Percentiles rank a stretch among this genome's conserved stretches.
These are phyloP conservation scores for Eurosta solidaginis DNA, from an alignment of 1,140 invertebrate species.

Conservation along the genomic window DNA sequence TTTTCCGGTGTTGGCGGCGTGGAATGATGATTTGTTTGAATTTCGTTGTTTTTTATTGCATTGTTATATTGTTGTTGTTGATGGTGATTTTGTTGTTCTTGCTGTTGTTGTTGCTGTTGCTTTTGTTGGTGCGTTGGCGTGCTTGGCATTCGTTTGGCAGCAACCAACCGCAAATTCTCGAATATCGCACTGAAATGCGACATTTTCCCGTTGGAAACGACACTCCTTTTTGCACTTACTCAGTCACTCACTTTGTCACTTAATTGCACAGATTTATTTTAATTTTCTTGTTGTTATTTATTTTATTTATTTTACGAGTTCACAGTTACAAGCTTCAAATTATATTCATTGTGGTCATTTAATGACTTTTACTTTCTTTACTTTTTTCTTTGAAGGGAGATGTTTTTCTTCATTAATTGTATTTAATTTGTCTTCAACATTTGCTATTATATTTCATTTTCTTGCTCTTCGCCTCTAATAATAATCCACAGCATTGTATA, in stretches of 20 bases:
- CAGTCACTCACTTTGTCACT: neutral
- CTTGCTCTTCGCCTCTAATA: no score
- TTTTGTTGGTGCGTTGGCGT: conserved; percentile 42
- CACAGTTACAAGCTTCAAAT: neutral
- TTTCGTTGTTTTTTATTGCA: conserved; percentile 7
- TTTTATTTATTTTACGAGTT: neutral
- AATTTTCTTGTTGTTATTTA: conserved; percentile 3
- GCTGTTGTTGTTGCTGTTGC: conserved; percentile 42
- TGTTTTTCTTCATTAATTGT: neutral
- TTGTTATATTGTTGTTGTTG: conserved; percentile 43
- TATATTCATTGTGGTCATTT: neutral
- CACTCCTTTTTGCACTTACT: neutral
- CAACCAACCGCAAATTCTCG: conserved; percentile 57
- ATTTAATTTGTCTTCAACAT: no score
- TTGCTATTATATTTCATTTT: no score
- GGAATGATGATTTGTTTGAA: neutral
- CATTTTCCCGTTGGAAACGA: conserved; percentile 44
- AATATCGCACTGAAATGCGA: conserved; percentile 58
- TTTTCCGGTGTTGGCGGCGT: neutral
- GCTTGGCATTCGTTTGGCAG: conserved; percentile 50
- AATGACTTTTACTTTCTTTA: neutral
- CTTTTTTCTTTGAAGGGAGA: neutral
- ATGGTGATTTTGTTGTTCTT: conserved; percentile 37
- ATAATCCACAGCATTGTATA: no score
- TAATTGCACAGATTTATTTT: neutral